These are phyloP conservation scores for Hyposoter didymator DNA, from an alignment of 2,888 invertebrate species.

Conservation along the genomic window DNA sequence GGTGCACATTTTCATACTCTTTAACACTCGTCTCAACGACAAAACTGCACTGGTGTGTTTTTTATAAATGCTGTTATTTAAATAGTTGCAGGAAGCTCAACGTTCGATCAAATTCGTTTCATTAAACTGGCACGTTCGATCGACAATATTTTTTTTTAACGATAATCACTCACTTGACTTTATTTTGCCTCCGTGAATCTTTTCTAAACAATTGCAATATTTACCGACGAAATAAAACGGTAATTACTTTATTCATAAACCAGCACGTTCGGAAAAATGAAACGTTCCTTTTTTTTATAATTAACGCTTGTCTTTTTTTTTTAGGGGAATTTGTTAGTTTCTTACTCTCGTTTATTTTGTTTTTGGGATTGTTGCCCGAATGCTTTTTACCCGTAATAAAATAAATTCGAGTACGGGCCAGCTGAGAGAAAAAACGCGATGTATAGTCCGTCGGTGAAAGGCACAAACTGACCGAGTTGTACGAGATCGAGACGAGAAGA, in stretches of 20 bases:
- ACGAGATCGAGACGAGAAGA: slow-evolving; percentile 60
- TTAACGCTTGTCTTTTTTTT: neutral
- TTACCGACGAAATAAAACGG: neutral
- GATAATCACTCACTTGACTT: neutral
- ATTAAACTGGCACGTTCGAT: neutral
- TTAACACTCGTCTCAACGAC: neutral
- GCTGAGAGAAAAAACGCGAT: slow-evolving; percentile 12
- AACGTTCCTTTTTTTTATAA: neutral
- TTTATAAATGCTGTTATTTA: neutral
- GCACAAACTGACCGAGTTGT: slow-evolving; percentile 60
- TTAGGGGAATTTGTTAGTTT: neutral
- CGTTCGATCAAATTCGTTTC: neutral
- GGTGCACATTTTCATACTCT: slow-evolving; percentile 18
- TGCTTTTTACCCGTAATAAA: slow-evolving; percentile 38
- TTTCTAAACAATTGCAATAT: no score
- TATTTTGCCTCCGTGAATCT: neutral
- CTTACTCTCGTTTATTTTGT: neutral
- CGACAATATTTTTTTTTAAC: neutral
- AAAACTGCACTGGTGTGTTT: neutral
- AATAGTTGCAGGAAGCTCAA: neutral
- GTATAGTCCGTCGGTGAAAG: slow-evolving; percentile 57
- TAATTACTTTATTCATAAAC: neutral
- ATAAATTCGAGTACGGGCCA: slow-evolving; percentile 38
- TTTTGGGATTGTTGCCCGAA: neutral
- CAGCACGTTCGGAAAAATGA: neutral